These are phyloP conservation scores for Netelia fuscicornis DNA, from an alignment of 2,888 invertebrate genomes.

Conservation along the genomic window DNA sequence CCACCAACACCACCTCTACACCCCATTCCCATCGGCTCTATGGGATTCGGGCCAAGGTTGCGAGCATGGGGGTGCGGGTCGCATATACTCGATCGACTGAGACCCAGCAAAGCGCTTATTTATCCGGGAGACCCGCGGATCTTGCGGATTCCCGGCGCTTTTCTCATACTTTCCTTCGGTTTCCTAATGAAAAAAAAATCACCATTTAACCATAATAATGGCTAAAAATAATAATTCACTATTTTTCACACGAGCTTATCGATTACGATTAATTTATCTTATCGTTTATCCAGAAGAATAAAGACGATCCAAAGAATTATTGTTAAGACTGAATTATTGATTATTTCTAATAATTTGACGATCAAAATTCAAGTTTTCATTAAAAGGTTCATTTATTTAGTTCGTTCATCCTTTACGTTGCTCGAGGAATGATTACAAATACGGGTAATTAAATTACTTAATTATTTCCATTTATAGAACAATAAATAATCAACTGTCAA, in stretches of 20 bases:
- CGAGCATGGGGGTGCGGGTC: slow-evolving; percentile 64
- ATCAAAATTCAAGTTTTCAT: no score
- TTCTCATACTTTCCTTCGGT: slow-evolving; percentile 10
- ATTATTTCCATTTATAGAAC: no score
- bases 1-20: slow-evolving; percentile 1
- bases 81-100: slow-evolving; percentile 60
- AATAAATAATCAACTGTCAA: no score
- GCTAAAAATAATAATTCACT: background rate
- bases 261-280: background rate
- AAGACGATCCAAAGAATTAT: background rate
- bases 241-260: background rate
- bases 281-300: background rate
- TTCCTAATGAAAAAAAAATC: background rate
- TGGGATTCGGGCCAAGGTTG: slow-evolving; percentile 73
- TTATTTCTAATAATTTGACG: no score
- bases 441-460: no score
- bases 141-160: slow-evolving; percentile 33
- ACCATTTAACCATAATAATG: background rate
- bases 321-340: no score
- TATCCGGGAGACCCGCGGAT: slow-evolving; percentile 54
- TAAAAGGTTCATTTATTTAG: no score
- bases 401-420: no score
- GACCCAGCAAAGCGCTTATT: slow-evolving; percentile 46
- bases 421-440: no score
- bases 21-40: slow-evolving; percentile 59